These are phyloP conservation scores for Smithornis capensis DNA, from an alignment of 2,113 vertebrate genomes.

Conservation along the genomic window DNA sequence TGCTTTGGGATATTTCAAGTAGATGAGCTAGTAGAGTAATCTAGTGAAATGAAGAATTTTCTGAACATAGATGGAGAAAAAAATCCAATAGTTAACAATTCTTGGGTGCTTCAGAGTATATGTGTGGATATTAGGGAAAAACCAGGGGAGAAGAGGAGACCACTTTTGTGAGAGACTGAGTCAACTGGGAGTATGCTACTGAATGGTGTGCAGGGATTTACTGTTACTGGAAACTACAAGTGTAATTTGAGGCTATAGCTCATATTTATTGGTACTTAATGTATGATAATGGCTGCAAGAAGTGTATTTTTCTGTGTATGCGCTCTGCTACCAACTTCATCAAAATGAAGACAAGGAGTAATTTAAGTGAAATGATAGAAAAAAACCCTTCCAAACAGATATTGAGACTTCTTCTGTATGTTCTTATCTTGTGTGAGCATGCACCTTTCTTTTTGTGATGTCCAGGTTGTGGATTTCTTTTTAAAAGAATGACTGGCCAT, in stretches of 20 bases:
- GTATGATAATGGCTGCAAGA: background rate
- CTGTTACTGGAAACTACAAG: background rate
- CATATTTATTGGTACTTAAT: background rate
- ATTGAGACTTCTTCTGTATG: background rate
- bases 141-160: background rate
- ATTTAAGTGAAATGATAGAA: background rate
- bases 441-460: background rate
- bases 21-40: background rate
- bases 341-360: background rate
- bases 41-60: background rate
- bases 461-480: background rate
- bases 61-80: background rate
- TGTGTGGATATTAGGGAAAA: background rate
- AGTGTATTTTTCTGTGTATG: background rate
- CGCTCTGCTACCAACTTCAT: background rate
- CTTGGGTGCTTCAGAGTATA: background rate
- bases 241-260: background rate
- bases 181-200: background rate
- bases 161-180: background rate
- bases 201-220: background rate
- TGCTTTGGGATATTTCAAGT: background rate
- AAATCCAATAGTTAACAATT: background rate
- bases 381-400: background rate
- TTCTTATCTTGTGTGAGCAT: background rate
- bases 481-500: background rate